Evolutionary conservation across 1,140 invertebrate genomes (phyloP).

Genomic region (Oryzaephilus surinamensis): DNA sequence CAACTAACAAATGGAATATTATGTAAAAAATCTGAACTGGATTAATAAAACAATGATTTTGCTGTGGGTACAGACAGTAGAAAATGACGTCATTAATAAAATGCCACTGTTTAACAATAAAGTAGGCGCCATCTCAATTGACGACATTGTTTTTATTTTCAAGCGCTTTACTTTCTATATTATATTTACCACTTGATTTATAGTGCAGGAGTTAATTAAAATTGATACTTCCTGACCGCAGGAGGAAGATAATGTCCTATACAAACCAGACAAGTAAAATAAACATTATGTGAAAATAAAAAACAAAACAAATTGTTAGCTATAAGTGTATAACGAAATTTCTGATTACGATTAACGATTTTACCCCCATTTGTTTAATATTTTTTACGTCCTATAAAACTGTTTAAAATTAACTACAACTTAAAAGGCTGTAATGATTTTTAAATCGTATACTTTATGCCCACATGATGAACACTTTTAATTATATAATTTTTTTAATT

Average conservation of each 20-base stretch:
- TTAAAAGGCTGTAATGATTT: conserved; percentile 2
- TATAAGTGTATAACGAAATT: too few relatives aligned
- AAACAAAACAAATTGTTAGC: too few relatives aligned
- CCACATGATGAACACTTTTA: conserved; percentile 5
- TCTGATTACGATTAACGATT: conserved; percentile 9
- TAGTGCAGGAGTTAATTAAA: conserved; percentile 30
- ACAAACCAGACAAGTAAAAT: too few relatives aligned
- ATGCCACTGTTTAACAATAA: conserved; percentile 25
- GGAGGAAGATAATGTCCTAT: too few relatives aligned
- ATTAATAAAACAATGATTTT: too few relatives aligned
- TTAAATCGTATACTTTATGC: conserved; percentile 9
- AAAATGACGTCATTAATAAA: conserved; percentile 23
- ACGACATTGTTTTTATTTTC: conserved; percentile 27
- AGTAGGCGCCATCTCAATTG: conserved; percentile 33
- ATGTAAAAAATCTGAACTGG: too few relatives aligned
- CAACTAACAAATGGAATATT: too few relatives aligned
- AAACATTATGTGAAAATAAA: too few relatives aligned
- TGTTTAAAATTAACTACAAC: conserved; percentile 6
- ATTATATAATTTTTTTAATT: conserved; percentile 4
- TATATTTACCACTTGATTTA: conserved; percentile 34
- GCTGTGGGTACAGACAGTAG: conserved; percentile 19
- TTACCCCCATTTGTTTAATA: conserved; percentile 5
- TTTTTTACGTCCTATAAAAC: neutral
- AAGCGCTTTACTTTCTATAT: conserved; percentile 19
- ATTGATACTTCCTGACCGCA: conserved; percentile 32